phyloP scores from a whole-genome alignment of 2,113 vertebrate species.

The Notiomystis cincta region DNA sequence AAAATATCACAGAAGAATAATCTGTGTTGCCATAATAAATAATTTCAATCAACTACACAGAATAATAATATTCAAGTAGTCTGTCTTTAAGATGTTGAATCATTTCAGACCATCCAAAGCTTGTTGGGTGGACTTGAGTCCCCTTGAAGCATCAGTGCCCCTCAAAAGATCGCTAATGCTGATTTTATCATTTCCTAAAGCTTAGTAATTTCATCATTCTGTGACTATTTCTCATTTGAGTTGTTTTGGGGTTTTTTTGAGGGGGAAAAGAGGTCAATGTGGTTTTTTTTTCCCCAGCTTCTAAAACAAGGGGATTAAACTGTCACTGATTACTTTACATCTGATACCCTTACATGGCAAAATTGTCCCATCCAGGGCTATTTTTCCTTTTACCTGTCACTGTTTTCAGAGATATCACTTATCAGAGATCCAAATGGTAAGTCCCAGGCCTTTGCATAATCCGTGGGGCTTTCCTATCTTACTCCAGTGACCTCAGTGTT shows the following conservation, averaged over 20 bases:
- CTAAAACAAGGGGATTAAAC: not conserved
- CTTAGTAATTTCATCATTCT: not conserved
- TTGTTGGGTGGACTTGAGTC: not conserved
- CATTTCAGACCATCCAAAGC: not conserved
- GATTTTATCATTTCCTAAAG: not conserved
- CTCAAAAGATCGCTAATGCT: not conserved
- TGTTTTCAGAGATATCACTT: no score
- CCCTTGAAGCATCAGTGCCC: not conserved
- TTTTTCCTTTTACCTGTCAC: not conserved
- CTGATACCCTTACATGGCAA: not conserved
- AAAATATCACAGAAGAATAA: not conserved
- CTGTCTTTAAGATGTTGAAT: not conserved
- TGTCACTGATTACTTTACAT: not conserved
- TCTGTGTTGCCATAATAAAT: not conserved
- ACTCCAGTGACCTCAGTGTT: not conserved
- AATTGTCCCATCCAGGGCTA: not conserved
- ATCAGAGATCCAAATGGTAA: not conserved
- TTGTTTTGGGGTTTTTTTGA: not conserved
- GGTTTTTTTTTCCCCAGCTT: fast-evolving
- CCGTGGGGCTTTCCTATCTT: not conserved
- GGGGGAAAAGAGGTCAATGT: not conserved
- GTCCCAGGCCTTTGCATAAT: not conserved
- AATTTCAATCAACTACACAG: not conserved
- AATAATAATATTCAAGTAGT: not conserved
- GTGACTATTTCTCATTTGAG: not conserved